Conservation (phyloP, 2,113 vertebrate species). For the Stigmatopora nigra region DNA sequence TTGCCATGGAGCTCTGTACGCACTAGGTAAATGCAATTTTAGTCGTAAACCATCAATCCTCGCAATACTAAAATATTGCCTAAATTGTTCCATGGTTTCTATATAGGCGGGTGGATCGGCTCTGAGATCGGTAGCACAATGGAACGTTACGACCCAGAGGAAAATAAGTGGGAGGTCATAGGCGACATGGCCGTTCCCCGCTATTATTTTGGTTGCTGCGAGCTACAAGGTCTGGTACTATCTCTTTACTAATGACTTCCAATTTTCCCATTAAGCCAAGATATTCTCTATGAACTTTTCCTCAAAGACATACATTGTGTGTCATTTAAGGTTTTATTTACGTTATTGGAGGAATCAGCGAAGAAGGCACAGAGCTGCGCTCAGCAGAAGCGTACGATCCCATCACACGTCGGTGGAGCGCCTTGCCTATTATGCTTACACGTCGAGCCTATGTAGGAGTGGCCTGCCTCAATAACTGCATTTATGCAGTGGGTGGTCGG, state of each 20-base stretch:
- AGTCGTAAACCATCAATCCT: neutral
- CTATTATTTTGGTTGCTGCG: slow-evolving; percentile 94
- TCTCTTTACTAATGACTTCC: neutral
- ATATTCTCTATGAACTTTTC: neutral
- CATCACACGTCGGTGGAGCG: slow-evolving; percentile 83
- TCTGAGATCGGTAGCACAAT: slow-evolving; percentile 95
- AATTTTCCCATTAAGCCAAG: neutral
- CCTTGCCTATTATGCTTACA: slow-evolving; percentile 84
- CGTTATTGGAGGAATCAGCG: slow-evolving; percentile 87
- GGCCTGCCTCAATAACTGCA: slow-evolving; percentile 84
- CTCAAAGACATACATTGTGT: neutral
- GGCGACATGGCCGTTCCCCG: slow-evolving; percentile 87
- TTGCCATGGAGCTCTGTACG: slow-evolving; percentile 90
- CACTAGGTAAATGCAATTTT: slow-evolving; percentile 74
- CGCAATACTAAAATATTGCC: neutral
- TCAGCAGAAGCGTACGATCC: slow-evolving; percentile 90
- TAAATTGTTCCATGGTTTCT: neutral
- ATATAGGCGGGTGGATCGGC: slow-evolving; percentile 90
- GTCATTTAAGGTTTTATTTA: slow-evolving; percentile 82
- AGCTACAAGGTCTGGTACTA: slow-evolving; percentile 81
- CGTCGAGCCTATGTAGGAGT: slow-evolving; percentile 89
- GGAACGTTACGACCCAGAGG: slow-evolving; percentile 91
- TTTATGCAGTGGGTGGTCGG: slow-evolving; percentile 93
- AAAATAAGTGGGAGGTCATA: slow-evolving; percentile 92
- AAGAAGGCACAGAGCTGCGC: slow-evolving; percentile 83